Evolutionary conservation across 2,888 invertebrate genomes (phyloP), one percentile per base, ranked within the genome.

Genomic region (Leptopilina myrica): DNA sequence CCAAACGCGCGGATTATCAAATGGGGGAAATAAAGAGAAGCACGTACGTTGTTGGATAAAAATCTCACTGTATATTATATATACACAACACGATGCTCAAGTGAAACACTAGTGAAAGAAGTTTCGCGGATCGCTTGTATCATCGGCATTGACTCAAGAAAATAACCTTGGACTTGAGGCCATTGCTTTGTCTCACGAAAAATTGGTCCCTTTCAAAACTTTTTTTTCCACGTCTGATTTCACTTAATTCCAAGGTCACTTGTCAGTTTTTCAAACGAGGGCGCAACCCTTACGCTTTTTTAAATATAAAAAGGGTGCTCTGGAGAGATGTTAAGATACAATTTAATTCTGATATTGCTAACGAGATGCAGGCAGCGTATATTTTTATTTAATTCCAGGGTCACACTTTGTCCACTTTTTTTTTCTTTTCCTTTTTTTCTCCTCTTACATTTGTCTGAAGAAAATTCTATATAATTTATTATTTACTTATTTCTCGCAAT

Each of bases 1-100:
- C 87, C 84, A 88, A 89, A 88, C 89, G 89, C 89, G 89, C 86
- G 87, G 86, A 87, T 84, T 86, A 86, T 88, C 86, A 86, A 88
- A 87, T 87, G 73, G 73, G 73, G 73, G 73, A 73, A 73, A 73
- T 73, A 73, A 73, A 73, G 69, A 69, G 73, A 73, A 73, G 56
- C 73, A 56, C 56, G 56, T 73, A 73, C 49, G 49, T 49, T 73
- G 73, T 53, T 73, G 73, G 73, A 73, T 73, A 73, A 73, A 73
- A 73, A 73, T 73, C 69, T 67, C 33, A 69, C 15, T 73, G 40
- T 69, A 49, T 49, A 49, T 49, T 49, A 49, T 49, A 33, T 33
- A 33, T 5, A 33, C 33, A 33, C 3, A 3, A 33, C 33, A 73
- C 73, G 73, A 59, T 33, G 73, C 73, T 73, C 26, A 7, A 67